These are phyloP conservation scores for Oscheius sp. DNA, from an alignment of 2,888 invertebrate genomes.

Conservation along the genomic window DNA sequence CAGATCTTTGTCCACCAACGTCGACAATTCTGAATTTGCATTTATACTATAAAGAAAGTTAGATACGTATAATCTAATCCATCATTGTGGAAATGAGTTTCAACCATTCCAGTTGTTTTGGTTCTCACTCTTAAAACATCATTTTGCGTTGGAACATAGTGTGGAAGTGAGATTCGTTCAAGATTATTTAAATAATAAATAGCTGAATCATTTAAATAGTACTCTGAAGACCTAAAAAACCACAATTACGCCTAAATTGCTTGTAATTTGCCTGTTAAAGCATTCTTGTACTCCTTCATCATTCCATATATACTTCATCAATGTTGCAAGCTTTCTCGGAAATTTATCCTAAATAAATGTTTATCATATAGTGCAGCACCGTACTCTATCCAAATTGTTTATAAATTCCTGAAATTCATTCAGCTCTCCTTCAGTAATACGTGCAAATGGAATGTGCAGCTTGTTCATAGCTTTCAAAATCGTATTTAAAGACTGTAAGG, in stretches of 20 bases:
- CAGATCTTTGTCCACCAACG: slow-evolving; percentile 42
- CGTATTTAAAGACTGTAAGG: background rate
- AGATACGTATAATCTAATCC: slow-evolving; percentile 8
- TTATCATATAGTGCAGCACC: background rate
- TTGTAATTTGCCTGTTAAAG: slow-evolving; percentile 15
- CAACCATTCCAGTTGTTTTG: slow-evolving; percentile 38
- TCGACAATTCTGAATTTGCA: slow-evolving; percentile 36
- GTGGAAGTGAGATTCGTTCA: slow-evolving; percentile 32
- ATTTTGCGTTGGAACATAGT: slow-evolving; percentile 40
- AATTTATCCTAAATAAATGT: slow-evolving; percentile 27
- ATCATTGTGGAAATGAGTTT: slow-evolving; percentile 33
- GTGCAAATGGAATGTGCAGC: background rate
- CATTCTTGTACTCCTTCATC: slow-evolving; percentile 35
- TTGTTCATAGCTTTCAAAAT: slow-evolving; percentile 8
- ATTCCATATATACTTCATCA: slow-evolving; percentile 35
- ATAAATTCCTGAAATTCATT: background rate
- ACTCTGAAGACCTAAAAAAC: slow-evolving; percentile 33
- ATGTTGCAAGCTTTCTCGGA: slow-evolving; percentile 30
- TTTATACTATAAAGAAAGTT: no score
- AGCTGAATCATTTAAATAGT: slow-evolving; percentile 42
- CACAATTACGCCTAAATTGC: background rate
- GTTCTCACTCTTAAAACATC: slow-evolving; percentile 38
- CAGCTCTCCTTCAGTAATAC: background rate
- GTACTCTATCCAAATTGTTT: no score
- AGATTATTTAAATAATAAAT: slow-evolving; percentile 38